These are phyloP conservation scores for Oreonectes daqikongensis DNA, from an alignment of 2,797 vertebrate genomes.

Conservation along the genomic window DNA sequence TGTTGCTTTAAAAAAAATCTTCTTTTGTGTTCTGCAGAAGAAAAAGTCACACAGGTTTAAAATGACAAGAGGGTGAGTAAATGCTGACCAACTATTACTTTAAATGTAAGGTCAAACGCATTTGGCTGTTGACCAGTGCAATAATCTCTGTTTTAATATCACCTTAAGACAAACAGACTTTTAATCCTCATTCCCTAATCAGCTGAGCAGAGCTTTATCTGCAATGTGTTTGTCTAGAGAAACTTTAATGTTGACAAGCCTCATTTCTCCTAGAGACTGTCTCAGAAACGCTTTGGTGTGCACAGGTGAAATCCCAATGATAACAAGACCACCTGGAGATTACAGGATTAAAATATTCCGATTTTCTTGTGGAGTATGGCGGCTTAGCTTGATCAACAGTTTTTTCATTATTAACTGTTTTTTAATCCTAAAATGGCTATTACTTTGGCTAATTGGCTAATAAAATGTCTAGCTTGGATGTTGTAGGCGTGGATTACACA, in stretches of 20 bases:
- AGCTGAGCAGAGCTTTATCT: slow-evolving; percentile 36
- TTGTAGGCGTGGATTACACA: slow-evolving; percentile 36
- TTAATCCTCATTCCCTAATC: slow-evolving; percentile 45
- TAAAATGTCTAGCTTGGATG: slow-evolving; percentile 14
- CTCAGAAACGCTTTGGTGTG: slow-evolving; percentile 26
- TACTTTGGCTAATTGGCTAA: slow-evolving; percentile 44
- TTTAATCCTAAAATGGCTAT: slow-evolving; percentile 44
- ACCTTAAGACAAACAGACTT: slow-evolving; percentile 43
- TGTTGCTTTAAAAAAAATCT: no score
- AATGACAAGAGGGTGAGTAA: no score
- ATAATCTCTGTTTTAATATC: slow-evolving; percentile 28
- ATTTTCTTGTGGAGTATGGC: neutral
- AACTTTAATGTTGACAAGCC: slow-evolving; percentile 38
- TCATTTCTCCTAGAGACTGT: neutral
- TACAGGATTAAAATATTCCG: slow-evolving; percentile 19
- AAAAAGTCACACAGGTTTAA: no score
- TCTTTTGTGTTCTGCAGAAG: no score
- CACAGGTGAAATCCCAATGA: slow-evolving; percentile 34
- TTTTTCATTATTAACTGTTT: slow-evolving; percentile 37
- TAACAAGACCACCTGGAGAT: slow-evolving; percentile 9
- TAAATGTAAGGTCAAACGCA: slow-evolving; percentile 36
- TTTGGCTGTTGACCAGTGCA: neutral
- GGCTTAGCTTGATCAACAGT: slow-evolving; percentile 52
- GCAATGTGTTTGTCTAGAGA: slow-evolving; percentile 15
- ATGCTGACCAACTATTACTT: no score